Base-by-base conservation (phyloP, 2,113 vertebrate species). In the Laticauda colubrina region DNA sequence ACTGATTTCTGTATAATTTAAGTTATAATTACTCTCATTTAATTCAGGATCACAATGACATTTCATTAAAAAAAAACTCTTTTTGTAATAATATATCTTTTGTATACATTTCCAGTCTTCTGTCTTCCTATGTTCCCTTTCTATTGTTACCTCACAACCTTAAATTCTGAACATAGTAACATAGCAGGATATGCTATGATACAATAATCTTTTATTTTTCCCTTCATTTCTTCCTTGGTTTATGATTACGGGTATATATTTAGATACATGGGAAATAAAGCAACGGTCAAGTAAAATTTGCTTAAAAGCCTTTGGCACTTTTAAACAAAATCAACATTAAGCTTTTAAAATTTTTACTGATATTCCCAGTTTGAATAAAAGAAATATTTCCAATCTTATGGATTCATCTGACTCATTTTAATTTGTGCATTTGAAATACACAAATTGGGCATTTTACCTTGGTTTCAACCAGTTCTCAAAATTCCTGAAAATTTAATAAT, bases 371-470 rank as follows among this genome's bases (percentile, higher is more conserved):
- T 94, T 91, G 43, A 5, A 26, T 90, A 89, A 96, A 88, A 26
- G 0, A 85, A 57, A 26, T 3, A 29, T 94, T 96, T 94, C 87
- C 93, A 48, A 26, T 55, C 75, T 6, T 93, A 94, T 88, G 45
- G 86, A 94, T 94, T 94, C 34, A 20, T 81, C 91, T 88, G 54
- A 93, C 87, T 91, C 92, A 90, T 26, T 89, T 95, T 90, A 39
- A 39, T 39, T 39, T 39, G 34, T 39, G 34, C 34, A 39, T 39
- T 39, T 39, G 1, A 39, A 39, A 39, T 39, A 39, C 34, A 93
- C 34, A 59, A 53, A 92, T 10, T 69, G 61, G 29, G 12, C 61
- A 69, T 69, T 64, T 12, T 64, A 64, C 14, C 14, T 34, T 75
- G 64, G n/a, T 75, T 75, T 75, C 14, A 75, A 75, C 64, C 64